Evolutionary conservation across 2,113 vertebrate genomes (phyloP).

Genomic region (Coptodon rendalli): DNA sequence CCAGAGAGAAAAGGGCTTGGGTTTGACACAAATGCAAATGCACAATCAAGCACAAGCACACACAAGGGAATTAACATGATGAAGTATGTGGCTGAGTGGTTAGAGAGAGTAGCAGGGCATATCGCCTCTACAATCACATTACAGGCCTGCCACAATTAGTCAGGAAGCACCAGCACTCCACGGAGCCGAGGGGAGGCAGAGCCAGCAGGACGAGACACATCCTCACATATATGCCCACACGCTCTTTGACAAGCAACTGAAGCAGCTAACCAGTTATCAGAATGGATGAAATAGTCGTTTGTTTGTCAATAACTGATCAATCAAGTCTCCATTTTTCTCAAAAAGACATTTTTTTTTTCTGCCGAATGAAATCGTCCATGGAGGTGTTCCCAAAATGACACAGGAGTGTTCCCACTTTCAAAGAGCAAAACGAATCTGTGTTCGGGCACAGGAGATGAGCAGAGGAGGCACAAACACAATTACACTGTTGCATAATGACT

Average conservation of each 20-base stretch:
- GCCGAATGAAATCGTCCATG: background rate
- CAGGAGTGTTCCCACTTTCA: background rate
- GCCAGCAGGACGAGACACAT: background rate
- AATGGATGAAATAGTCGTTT: background rate
- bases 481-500: background rate
- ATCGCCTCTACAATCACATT: constrained; percentile 15
- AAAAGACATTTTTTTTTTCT: background rate
- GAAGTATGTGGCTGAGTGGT: background rate
- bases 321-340: background rate
- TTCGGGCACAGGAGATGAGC: background rate
- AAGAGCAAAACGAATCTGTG: background rate
- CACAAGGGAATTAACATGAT: constrained; percentile 1
- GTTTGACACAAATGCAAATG: background rate
- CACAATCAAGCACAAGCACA: background rate
- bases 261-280: background rate
- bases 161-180: background rate
- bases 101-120: background rate
- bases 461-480: background rate
- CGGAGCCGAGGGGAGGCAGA: background rate
- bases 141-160: constrained; percentile 9
- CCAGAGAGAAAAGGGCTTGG: background rate
- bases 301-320: background rate
- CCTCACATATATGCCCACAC: background rate
- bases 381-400: background rate
- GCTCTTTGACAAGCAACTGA: background rate